Base-by-base conservation (phyloP, 2,888 invertebrate genomes). In the Chrysina gloriosa region DNA sequence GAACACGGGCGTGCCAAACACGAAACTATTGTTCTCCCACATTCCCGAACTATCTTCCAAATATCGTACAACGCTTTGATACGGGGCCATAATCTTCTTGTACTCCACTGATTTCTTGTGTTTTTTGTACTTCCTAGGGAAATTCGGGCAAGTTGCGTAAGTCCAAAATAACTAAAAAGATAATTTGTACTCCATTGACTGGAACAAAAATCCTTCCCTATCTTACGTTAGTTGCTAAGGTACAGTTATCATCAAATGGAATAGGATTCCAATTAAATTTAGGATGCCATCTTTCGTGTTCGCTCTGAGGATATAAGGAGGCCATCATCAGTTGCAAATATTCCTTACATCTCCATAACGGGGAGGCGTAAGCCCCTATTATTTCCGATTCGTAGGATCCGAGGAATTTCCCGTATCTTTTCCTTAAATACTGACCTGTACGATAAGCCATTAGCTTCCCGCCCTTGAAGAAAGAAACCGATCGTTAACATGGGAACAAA, bases 401-500 rank as follows among this genome's bases (percentile, higher is more conserved):
- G 27, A 70, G 58, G 19, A 68, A 68, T 48, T 68, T 29, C n/a
- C 31, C 45, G 14, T 70, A 70, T 66, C 27, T 65, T 5, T 21
- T 27, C 19, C 70, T 39, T 6, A 70, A 42, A 27, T 52, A 50
- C n/a, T 29, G 52, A 21, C 68, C 70, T 14, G 65, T 34, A 23
- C 45, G 65, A 39, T 68, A 70, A 42, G 42, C 65, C 23, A 50
- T 42, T n/a, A 61, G 31, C 48, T 70, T 70, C 7, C 70, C 70
- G n/a, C 23, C 34, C 64, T 65, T n/a, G 16, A 52, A 52, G 39
- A 9, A n/a, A 63, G 23, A 4, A 36, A 6, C 4, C n/a, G 16
- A 2, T n/a, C n/a, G n/a, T n/a, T n/a, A n/a, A n/a, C n/a, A n/a
- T n/a, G n/a, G n/a, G n/a, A n/a, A n/a, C n/a, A n/a, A n/a, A n/a